These are phyloP conservation scores for Dermochelys coriacea DNA, from an alignment of 2,797 vertebrate species.

Conservation along the genomic window DNA sequence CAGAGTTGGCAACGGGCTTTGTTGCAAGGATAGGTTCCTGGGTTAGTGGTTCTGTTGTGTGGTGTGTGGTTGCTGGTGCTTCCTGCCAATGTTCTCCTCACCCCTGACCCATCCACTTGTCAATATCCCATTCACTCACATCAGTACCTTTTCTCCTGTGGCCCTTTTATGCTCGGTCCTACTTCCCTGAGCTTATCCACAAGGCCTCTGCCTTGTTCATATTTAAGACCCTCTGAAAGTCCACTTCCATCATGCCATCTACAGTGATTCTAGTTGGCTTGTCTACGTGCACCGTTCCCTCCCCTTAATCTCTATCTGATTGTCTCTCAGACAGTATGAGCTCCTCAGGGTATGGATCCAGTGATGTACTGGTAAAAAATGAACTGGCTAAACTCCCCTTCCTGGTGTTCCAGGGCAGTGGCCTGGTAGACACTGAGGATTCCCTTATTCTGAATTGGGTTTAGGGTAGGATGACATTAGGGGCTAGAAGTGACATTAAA, in stretches of 20 bases:
- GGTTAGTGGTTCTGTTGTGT: too few relatives aligned
- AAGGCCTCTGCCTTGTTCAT: not conserved
- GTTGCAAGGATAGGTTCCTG: too few relatives aligned
- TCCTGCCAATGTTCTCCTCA: not conserved
- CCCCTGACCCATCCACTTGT: not conserved
- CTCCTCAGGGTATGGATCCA: not conserved
- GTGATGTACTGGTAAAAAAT: not conserved
- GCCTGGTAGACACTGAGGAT: not conserved
- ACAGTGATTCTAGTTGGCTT: not conserved
- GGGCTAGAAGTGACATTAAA: not conserved
- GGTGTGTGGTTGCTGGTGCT: too few relatives aligned
- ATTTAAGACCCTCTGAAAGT: not conserved
- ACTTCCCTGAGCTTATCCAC: not conserved
- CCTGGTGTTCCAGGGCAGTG: not conserved
- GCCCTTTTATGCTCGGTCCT: not conserved
- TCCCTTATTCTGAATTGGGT: not conserved
- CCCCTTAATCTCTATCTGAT: not conserved
- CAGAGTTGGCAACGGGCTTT: too few relatives aligned
- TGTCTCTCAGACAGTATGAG: not conserved
- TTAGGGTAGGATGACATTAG: not conserved
- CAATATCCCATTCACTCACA: not conserved
- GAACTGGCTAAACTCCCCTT: not conserved
- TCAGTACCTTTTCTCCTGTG: not conserved
- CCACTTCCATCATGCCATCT: not conserved
- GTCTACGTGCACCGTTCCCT: not conserved